Evolutionary conservation across 1,140 invertebrate genomes (phyloP).

Genomic region (Chymomyza costata): DNA sequence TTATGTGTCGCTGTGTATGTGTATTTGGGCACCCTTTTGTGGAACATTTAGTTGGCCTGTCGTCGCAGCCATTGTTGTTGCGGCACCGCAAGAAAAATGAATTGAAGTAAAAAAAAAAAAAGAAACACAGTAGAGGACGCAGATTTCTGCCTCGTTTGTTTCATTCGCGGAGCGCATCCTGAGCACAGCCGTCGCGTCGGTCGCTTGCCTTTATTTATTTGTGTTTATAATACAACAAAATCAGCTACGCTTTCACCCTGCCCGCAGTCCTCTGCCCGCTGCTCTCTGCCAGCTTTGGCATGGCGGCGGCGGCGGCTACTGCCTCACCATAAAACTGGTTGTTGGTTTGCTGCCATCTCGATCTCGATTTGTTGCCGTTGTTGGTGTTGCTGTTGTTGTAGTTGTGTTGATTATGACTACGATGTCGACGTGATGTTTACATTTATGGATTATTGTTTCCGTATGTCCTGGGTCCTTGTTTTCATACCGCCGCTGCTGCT

Average conservation of each 20-base stretch:
- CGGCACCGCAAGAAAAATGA: slow-evolving; percentile 56
- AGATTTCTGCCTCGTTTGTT: slow-evolving; percentile 56
- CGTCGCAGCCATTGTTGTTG: slow-evolving; percentile 70
- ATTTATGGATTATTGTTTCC: slow-evolving; percentile 72
- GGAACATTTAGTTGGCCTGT: slow-evolving; percentile 54
- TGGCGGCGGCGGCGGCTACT: slow-evolving; percentile 21
- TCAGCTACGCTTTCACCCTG: slow-evolving; percentile 69
- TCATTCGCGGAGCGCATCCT: slow-evolving; percentile 46
- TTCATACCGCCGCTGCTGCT: slow-evolving; percentile 19
- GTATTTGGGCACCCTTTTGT: slow-evolving; percentile 50
- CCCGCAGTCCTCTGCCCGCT: slow-evolving; percentile 2
- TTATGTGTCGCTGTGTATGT: slow-evolving; percentile 38
- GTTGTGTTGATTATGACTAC: slow-evolving; percentile 48
- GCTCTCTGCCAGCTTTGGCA: slow-evolving; percentile 6
- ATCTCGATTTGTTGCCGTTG: slow-evolving; percentile 2
- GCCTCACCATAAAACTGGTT: slow-evolving; percentile 49
- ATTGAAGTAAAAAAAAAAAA: too few species aligned
- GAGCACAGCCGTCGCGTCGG: slow-evolving; percentile 39
- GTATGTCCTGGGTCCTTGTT: slow-evolving; percentile 42
- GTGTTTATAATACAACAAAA: slow-evolving; percentile 75
- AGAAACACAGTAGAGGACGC: too few species aligned
- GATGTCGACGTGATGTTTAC: slow-evolving; percentile 70
- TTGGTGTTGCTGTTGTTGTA: slow-evolving; percentile 5
- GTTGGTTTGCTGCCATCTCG: slow-evolving; percentile 36
- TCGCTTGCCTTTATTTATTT: slow-evolving; percentile 65